phyloP scores from a whole-genome alignment of 2,113 vertebrate genomes.

The Microcebus lehilahytsara region DNA sequence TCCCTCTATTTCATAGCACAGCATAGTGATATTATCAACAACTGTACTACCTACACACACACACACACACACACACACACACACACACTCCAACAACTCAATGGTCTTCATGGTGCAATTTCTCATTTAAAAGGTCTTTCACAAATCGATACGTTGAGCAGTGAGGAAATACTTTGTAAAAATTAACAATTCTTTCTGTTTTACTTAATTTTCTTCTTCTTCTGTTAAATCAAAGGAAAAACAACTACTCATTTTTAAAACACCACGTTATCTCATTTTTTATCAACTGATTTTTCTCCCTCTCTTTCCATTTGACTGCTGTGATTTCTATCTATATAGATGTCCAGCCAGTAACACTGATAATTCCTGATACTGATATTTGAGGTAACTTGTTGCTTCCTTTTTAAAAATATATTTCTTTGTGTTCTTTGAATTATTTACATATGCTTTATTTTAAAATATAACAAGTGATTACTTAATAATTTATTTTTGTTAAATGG shows the following conservation, averaged over 20 bases:
- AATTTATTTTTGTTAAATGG: neutral
- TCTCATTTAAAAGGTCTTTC: neutral
- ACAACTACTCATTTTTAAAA: neutral
- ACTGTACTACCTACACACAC: neutral
- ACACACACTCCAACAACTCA: neutral
- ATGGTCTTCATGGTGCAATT: neutral
- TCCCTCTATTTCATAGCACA: neutral
- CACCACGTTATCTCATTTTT: neutral
- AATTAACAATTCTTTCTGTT: neutral
- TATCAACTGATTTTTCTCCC: neutral
- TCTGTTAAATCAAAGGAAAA: neutral
- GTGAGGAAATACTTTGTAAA: neutral
- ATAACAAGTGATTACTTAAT: neutral
- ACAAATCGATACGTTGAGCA: neutral
- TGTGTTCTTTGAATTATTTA: slow-evolving; percentile 19
- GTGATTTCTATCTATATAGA: neutral
- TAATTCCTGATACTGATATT: neutral
- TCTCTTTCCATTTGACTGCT: neutral
- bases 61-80: too few relatives aligned
- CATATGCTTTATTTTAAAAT: slow-evolving; percentile 7
- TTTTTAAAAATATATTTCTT: neutral
- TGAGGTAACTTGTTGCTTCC: neutral
- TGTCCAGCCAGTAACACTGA: neutral
- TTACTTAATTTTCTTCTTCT: neutral
- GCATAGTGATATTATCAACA: too few relatives aligned